Base-by-base conservation (phyloP, 1,140 invertebrate genomes). In the Lethocerus indicus region DNA sequence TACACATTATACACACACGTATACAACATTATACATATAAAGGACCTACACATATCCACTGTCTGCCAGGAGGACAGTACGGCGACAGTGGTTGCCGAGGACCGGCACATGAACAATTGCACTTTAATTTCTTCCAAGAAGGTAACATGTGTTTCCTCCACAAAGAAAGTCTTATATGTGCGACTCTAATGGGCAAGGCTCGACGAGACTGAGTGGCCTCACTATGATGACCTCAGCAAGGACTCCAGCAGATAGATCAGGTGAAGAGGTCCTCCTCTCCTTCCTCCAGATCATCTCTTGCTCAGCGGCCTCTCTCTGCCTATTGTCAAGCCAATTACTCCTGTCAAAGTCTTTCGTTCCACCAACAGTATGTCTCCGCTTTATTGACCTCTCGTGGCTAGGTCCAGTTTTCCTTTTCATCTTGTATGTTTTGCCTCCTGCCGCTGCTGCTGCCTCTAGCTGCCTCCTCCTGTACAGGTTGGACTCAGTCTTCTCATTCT, bases 331-430 rank as follows among this genome's bases (percentile, higher is more conserved):
- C 70, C 70, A 79, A 44, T 64, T 71, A 42, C 79, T 68, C 56
- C 81, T 78, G 57, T 80, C 78, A 25, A 79, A 83, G 62, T 92
- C 87, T 61, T 87, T 84, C 0, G 83, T 86, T 16, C 88, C 87
- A 26, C 87, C 87, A 0, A 93, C 87, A 1, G 88, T 93, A 64
- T 92, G 88, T n/a, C 88, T 69, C 13, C 88, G 69, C 63, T 88
- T 87, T 54, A 88, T 85, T 29, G 79, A 82, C 36, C 81, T 65
- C 61, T 81, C 78, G 7, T 51, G 47, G 1, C 74, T 76, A 73
- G 79, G 79, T 28, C 78, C 79, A 60, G 79, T 81, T 64, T 82
- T 81, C 45, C 78, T 63, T 62, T 82, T 81, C 39, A 81, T 61
- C 60, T 81, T 80, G 6, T 37, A 72, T 58, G 42, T 58, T 56